These are phyloP conservation scores for Oceanodroma leucorhoa DNA, from an alignment of 2,797 vertebrate genomes.

Conservation along the genomic window DNA sequence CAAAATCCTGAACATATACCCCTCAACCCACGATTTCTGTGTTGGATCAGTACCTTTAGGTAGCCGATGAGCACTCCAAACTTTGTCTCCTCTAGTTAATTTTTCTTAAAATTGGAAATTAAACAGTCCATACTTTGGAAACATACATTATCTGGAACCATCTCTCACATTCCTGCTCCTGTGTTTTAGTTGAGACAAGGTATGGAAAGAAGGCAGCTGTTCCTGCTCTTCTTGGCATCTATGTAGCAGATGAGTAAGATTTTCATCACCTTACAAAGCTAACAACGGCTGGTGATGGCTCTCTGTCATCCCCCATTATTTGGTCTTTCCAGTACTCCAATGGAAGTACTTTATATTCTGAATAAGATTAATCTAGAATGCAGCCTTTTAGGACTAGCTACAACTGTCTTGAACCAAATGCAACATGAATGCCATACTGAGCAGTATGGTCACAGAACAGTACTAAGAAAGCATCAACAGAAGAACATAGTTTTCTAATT, in stretches of 20 bases:
- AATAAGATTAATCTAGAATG: not conserved
- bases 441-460: not conserved
- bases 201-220: not conserved
- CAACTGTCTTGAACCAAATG: not conserved
- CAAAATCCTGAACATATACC: not conserved
- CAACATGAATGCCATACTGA: not conserved
- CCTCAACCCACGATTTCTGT: not conserved
- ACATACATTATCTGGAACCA: not conserved
- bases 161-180: not conserved
- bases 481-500: not conserved
- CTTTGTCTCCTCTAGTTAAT: not conserved
- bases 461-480: not conserved
- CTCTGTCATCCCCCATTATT: not conserved
- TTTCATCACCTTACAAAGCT: not conserved
- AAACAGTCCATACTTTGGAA: not conserved
- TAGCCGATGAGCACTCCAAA: not conserved
- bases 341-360: not conserved
- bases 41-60: not conserved
- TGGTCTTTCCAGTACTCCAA: not conserved
- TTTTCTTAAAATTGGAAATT: not conserved
- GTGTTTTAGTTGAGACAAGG: not conserved
- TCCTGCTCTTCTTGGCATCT: not conserved
- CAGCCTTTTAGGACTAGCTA: not conserved
- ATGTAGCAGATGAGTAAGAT: not conserved
- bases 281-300: not conserved